These are phyloP conservation scores for Xylota segnis DNA, from an alignment of 2,888 invertebrate species.

Conservation along the genomic window DNA sequence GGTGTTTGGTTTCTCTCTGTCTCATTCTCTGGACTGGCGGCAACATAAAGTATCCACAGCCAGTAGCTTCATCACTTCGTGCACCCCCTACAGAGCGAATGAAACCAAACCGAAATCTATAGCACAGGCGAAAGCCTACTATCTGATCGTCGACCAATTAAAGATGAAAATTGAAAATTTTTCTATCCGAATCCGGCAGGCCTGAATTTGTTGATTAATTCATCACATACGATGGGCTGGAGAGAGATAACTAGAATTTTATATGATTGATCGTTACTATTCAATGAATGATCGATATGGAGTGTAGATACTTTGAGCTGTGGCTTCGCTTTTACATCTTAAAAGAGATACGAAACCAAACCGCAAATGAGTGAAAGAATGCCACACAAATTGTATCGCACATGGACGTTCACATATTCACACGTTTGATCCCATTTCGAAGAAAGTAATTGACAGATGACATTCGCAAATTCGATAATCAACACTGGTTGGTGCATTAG, in stretches of 20 bases:
- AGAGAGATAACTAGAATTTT: background rate
- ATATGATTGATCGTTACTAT: constrained; percentile 52
- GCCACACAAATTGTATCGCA: constrained; percentile 33
- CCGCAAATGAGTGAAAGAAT: constrained; percentile 18
- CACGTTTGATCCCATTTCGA: constrained; percentile 32
- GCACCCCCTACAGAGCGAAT: constrained; percentile 29
- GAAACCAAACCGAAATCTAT: constrained; percentile 17
- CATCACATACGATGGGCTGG: constrained; percentile 32
- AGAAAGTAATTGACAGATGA: background rate
- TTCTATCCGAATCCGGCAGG: background rate
- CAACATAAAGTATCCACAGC: background rate
- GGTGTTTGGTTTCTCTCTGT: constrained; percentile 5
- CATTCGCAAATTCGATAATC: background rate
- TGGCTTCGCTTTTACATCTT: background rate
- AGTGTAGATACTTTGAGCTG: constrained; percentile 20
- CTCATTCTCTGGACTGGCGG: background rate
- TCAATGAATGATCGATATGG: constrained; percentile 20
- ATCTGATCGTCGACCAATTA: constrained; percentile 18
- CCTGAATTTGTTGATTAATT: constrained; percentile 51
- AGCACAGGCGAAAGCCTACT: background rate
- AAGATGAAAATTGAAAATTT: constrained; percentile 12
- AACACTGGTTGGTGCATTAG: no score
- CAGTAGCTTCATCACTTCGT: constrained; percentile 31
- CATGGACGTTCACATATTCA: background rate
- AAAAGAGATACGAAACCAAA: constrained; percentile 5